Evolutionary conservation across 1,140 invertebrate genomes (phyloP).

Genomic region (Ceratina calcarata): DNA sequence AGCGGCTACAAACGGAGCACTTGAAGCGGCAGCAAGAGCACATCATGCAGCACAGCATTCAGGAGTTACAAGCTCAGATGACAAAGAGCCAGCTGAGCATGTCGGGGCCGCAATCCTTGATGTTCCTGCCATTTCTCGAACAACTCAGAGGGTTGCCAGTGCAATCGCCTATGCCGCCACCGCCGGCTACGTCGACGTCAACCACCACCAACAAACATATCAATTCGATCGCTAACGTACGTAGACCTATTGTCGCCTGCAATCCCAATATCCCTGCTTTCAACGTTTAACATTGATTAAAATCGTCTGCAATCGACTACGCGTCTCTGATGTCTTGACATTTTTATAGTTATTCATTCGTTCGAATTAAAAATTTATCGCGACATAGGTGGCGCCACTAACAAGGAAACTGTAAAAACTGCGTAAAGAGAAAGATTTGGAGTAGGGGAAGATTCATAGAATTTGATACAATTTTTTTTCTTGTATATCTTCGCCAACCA

Average conservation of each 20-base stretch:
- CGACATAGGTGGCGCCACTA: constrained; percentile 3
- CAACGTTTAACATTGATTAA: background rate
- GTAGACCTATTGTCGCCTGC: constrained; percentile 44
- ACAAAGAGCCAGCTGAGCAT: constrained; percentile 75
- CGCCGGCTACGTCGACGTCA: constrained; percentile 71
- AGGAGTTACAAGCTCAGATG: constrained; percentile 82
- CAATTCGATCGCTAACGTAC: constrained; percentile 78
- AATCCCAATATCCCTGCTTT: constrained; percentile 9
- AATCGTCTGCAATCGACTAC: background rate
- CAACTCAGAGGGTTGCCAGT: constrained; percentile 79
- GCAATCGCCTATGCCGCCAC: constrained; percentile 72
- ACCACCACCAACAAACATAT: constrained; percentile 78
- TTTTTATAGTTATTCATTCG: background rate
- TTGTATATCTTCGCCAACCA: too few species aligned
- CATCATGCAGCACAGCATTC: constrained; percentile 81
- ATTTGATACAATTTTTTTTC: too few species aligned
- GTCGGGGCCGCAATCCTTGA: constrained; percentile 80
- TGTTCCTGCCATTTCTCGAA: constrained; percentile 84
- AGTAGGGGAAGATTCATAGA: too few species aligned
- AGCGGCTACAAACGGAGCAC: constrained; percentile 80
- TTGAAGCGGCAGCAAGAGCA: constrained; percentile 80
- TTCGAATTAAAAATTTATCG: constrained; percentile 15
- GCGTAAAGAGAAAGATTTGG: background rate
- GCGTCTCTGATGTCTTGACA: background rate
- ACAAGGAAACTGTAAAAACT: background rate